Conservation (phyloP, 2,797 vertebrate genomes). For the Ceyx erithaca region DNA sequence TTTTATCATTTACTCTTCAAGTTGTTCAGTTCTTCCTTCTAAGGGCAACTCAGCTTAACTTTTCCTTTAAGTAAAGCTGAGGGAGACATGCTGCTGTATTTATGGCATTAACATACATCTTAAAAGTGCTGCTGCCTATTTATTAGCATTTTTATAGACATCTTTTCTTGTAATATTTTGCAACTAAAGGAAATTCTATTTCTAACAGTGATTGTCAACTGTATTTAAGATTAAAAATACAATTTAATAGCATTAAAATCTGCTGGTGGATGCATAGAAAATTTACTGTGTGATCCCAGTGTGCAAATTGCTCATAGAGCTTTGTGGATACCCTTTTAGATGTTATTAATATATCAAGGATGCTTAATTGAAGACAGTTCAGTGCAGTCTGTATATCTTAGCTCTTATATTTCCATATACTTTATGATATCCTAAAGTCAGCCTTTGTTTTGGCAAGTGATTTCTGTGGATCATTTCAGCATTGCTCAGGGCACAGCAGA, state of each 20-base stretch:
- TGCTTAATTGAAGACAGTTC: neutral
- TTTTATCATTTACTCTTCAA: neutral
- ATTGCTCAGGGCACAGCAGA: neutral
- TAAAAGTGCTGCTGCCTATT: neutral
- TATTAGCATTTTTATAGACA: neutral
- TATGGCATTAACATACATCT: neutral
- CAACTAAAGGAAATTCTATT: neutral
- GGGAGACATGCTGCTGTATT: neutral
- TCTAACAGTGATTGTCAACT: neutral
- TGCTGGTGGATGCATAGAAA: neutral
- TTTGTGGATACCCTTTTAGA: neutral
- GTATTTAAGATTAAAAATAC: neutral
- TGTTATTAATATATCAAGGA: neutral
- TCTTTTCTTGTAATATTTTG: neutral
- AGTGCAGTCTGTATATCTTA: neutral
- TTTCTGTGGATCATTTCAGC: constrained; percentile 13
- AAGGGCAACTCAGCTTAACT: neutral
- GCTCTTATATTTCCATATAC: neutral
- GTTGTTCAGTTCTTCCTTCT: neutral
- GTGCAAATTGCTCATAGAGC: neutral
- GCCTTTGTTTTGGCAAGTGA: neutral
- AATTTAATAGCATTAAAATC: neutral
- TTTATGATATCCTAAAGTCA: neutral
- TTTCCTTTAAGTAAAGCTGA: neutral
- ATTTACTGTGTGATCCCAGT: neutral